Percentiles rank a stretch among this genome's conserved stretches.
Evolutionary conservation across 2,797 vertebrate species (phyloP).

Genomic region (Octomys mimax): DNA sequence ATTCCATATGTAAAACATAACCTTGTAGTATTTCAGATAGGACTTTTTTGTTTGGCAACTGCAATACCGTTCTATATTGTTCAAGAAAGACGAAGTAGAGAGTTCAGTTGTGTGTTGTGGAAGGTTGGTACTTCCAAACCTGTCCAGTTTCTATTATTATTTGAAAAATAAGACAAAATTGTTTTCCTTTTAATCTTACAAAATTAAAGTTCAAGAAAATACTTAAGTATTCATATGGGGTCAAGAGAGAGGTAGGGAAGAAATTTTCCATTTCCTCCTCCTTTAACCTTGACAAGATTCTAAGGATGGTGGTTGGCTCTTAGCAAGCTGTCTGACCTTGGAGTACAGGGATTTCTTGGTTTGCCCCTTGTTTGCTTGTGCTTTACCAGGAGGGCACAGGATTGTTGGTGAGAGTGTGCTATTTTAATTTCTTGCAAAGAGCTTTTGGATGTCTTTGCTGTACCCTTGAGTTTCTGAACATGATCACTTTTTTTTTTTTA

Average conservation of each 20-base stretch:
- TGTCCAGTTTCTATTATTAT: conserved; percentile 5
- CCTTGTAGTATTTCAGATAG: background rate
- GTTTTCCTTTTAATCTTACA: background rate
- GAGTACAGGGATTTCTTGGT: background rate
- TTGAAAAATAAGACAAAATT: conserved; percentile 23
- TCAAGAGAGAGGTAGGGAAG: background rate
- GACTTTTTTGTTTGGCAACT: conserved; percentile 10
- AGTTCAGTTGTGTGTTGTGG: background rate
- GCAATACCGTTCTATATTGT: background rate
- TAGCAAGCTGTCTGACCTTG: conserved; percentile 3
- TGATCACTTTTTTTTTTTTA: background rate
- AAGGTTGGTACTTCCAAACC: background rate
- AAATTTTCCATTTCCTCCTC: background rate
- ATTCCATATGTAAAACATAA: background rate
- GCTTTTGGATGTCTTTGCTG: conserved; percentile 50
- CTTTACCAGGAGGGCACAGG: background rate
- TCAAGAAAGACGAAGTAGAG: background rate
- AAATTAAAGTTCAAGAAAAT: conserved; percentile 12
- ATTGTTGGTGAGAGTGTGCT: background rate
- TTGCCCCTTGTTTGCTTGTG: background rate
- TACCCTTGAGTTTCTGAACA: conserved; percentile 48
- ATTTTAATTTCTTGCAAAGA: conserved; percentile 1
- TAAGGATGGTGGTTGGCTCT: background rate
- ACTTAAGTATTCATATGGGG: background rate
- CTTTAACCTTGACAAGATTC: background rate